phyloP scores from a whole-genome alignment of 2,113 vertebrate species.

The Oncorhynchus mykiss region DNA sequence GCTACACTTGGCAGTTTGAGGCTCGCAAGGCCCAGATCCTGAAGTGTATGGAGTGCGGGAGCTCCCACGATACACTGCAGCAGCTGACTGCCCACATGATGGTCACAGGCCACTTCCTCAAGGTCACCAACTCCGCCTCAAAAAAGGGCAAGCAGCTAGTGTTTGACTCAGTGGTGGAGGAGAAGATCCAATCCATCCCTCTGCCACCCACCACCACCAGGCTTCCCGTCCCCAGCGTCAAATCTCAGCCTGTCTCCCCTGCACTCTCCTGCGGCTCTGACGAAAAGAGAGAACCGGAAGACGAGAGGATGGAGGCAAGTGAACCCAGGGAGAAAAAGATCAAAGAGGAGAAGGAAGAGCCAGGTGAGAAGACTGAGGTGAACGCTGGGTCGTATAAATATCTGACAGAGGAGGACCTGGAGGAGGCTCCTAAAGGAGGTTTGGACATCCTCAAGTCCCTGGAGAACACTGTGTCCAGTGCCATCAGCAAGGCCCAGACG shows the following conservation, averaged over 20 bases:
- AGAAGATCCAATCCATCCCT: conserved; percentile 98
- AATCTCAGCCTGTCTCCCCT: conserved; percentile 90
- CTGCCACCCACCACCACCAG: conserved; percentile 92
- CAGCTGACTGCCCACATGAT: conserved; percentile 99
- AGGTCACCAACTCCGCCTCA: conserved; percentile 96
- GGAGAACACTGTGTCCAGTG: conserved; percentile 95
- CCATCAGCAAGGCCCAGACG: conserved; percentile 98
- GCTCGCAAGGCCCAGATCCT: conserved; percentile 98
- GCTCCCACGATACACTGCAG: conserved; percentile 96
- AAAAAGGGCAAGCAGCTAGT: conserved; percentile 98
- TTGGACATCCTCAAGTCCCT: conserved; percentile 97
- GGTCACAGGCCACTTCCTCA: conserved; percentile 98
- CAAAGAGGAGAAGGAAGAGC: conserved; percentile 92
- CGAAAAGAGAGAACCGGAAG: conserved; percentile 79
- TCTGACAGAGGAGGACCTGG: conserved; percentile 95
- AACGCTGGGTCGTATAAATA: conserved; percentile 89
- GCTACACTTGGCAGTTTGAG: conserved; percentile 99
- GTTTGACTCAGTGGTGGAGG: conserved; percentile 91
- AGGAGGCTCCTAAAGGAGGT: conserved; percentile 90
- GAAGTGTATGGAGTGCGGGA: conserved; percentile 99
- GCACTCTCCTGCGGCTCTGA: conserved; percentile 76
- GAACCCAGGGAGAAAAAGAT: conserved; percentile 84
- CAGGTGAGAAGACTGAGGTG: conserved; percentile 83
- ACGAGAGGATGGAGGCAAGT: conserved; percentile 57
- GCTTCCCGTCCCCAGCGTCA: conserved; percentile 82